phyloP scores from a whole-genome alignment of 2,113 vertebrate genomes.

The mouse (Mus musculus) region DNA sequence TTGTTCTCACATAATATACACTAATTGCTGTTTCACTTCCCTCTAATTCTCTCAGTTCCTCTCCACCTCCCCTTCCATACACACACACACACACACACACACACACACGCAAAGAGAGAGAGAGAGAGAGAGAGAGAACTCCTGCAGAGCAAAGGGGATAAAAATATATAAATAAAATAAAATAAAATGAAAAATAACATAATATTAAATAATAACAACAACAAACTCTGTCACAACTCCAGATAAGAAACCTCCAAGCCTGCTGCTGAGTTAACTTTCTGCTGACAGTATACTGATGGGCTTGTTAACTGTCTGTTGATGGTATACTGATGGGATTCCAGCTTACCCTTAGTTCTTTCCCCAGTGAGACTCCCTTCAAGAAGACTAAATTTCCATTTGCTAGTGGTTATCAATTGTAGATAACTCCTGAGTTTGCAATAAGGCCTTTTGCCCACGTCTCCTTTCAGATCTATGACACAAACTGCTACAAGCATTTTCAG shows the following conservation, averaged over 20 bases:
- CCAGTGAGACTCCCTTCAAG: background rate
- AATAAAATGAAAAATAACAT: background rate
- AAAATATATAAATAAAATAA: background rate
- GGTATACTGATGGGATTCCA: background rate
- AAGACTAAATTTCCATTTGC: background rate
- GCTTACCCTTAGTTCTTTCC: background rate
- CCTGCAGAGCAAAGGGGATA: background rate
- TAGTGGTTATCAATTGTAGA: background rate
- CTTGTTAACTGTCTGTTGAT: background rate
- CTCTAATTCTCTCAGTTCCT: too few species aligned
- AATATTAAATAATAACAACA: background rate
- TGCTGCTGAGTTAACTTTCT: background rate
- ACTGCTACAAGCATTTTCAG: too few species aligned
- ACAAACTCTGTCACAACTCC: background rate
- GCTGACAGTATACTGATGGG: background rate
- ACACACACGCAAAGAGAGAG: background rate
- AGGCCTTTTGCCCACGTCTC: background rate
- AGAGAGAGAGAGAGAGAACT: background rate
- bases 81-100: background rate
- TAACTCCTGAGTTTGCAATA: background rate
- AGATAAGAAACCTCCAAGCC: background rate
- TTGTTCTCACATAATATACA: background rate
- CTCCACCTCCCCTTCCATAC: accelerated
- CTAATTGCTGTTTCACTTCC: background rate
- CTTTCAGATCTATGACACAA: background rate